phyloP scores from a whole-genome alignment of 92 coral and sea anemone genomes.

The Siderastrea siderea region DNA sequence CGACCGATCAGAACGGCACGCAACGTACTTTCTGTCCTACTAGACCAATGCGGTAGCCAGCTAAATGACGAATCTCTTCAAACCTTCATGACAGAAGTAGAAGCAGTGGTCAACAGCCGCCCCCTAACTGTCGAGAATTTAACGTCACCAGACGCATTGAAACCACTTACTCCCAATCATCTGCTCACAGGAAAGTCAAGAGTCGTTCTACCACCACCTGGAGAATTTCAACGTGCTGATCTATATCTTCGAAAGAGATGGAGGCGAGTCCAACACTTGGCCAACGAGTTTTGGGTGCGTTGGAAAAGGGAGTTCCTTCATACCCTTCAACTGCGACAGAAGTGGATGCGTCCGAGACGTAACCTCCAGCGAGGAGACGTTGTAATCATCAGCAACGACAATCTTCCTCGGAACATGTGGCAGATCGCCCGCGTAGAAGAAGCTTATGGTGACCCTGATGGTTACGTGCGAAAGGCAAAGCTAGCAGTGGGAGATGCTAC shows the following conservation, averaged over 20 bases:
- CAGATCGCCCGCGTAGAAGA: too few species aligned
- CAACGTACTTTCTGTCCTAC: slow-evolving; percentile 13
- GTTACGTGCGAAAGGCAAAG: too few species aligned
- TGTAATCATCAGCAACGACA: background rate
- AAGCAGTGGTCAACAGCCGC: slow-evolving; percentile 44
- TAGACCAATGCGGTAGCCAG: slow-evolving; percentile 30
- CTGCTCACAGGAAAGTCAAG: background rate
- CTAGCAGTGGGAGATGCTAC: too few species aligned
- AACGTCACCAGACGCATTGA: slow-evolving; percentile 22
- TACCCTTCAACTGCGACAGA: too few species aligned
- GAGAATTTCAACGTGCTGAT: slow-evolving; percentile 37
- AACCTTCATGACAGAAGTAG: slow-evolving; percentile 32
- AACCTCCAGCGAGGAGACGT: slow-evolving; percentile 3
- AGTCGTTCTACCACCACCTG: slow-evolving; percentile 43
- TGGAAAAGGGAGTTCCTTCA: too few species aligned
- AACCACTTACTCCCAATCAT: slow-evolving; percentile 39
- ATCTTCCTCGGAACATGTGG: background rate
- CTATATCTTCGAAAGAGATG: too few species aligned
- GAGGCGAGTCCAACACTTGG: too few species aligned
- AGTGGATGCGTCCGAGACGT: background rate
- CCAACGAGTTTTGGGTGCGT: too few species aligned
- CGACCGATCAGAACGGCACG: slow-evolving; percentile 46
- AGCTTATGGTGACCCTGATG: too few species aligned
- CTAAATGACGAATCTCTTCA: background rate
- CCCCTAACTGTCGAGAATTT: slow-evolving; percentile 33